phyloP scores from a whole-genome alignment of 30 jellyfish, hydroid and myxozoan genomes.

The Aurelia sp. region DNA sequence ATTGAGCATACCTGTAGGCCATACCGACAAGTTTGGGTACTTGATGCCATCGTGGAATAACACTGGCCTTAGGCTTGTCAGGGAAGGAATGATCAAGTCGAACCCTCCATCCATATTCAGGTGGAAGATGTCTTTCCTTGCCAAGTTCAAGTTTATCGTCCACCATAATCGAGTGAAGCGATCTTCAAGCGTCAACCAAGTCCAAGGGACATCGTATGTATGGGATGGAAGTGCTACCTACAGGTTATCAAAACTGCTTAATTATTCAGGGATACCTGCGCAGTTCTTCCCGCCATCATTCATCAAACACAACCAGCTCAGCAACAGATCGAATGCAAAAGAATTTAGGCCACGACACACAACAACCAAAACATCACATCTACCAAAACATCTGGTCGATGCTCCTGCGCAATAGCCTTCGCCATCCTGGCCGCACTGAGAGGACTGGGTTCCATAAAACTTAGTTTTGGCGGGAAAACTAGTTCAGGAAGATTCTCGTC shows the following conservation, averaged over 20 bases:
- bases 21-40: conserved; percentile 94
- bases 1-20: conserved; percentile 88
- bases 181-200: not conserved
- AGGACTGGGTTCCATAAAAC: too few relatives aligned
- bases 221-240: not conserved
- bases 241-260: not conserved
- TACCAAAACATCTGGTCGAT: too few relatives aligned
- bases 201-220: not conserved
- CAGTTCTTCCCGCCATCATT: not conserved
- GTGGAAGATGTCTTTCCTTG: conserved; percentile 78
- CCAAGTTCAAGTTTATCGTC: conserved; percentile 2
- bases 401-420: too few relatives aligned
- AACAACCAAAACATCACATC: too few relatives aligned
- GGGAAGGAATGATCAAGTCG: conserved; percentile 90
- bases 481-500: too few relatives aligned
- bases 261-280: too few relatives aligned
- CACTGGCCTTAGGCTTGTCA: conserved; percentile 92
- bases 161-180: not conserved
- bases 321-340: not conserved
- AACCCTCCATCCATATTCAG: conserved; percentile 93
- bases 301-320: conserved; percentile 1
- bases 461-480: too few relatives aligned
- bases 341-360: not conserved
- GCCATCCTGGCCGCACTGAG: too few relatives aligned
- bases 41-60: conserved; percentile 96